Conservation (phyloP, 2,888 invertebrate species). For the Branchellion lobata region DNA sequence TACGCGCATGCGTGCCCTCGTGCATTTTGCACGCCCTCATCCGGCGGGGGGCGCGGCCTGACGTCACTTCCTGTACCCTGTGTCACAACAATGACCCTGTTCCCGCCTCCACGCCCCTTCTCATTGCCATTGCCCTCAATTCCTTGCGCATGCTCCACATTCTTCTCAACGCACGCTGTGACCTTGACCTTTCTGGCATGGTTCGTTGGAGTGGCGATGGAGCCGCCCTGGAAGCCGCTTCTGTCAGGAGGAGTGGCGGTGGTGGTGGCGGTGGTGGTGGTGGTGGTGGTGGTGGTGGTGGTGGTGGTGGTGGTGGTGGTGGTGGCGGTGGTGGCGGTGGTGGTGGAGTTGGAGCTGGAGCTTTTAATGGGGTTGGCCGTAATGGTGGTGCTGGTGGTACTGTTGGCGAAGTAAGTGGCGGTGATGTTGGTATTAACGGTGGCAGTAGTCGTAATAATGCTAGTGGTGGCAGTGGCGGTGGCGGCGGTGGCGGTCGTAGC, state of each 20-base stretch:
- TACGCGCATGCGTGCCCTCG: slow-evolving; percentile 50
- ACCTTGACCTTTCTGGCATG: slow-evolving; percentile 48
- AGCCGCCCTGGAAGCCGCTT: not conserved
- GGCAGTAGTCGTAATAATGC: not conserved
- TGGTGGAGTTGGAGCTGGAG: not conserved
- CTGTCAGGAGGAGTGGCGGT: not conserved
- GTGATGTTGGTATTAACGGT: not conserved
- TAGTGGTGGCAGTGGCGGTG: not conserved
- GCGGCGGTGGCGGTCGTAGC: not conserved
- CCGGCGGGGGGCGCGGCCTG: slow-evolving; percentile 47
- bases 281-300: not conserved
- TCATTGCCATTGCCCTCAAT: slow-evolving; percentile 52
- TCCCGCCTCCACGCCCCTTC: slow-evolving; percentile 52
- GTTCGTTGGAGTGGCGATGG: slow-evolving; percentile 33
- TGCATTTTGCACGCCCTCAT: slow-evolving; percentile 48
- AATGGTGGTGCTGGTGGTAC: not conserved
- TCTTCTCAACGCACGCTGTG: slow-evolving; percentile 31
- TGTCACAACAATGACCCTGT: slow-evolving; percentile 52
- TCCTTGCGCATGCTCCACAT: slow-evolving; percentile 45
- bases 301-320: not conserved
- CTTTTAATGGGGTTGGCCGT: not conserved
- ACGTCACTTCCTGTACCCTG: slow-evolving; percentile 49
- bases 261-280: not conserved
- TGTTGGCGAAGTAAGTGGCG: not conserved
- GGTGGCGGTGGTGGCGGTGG: not conserved